Evolutionary conservation across 1,140 invertebrate species (phyloP).

Genomic region (Lethrus apterus): DNA sequence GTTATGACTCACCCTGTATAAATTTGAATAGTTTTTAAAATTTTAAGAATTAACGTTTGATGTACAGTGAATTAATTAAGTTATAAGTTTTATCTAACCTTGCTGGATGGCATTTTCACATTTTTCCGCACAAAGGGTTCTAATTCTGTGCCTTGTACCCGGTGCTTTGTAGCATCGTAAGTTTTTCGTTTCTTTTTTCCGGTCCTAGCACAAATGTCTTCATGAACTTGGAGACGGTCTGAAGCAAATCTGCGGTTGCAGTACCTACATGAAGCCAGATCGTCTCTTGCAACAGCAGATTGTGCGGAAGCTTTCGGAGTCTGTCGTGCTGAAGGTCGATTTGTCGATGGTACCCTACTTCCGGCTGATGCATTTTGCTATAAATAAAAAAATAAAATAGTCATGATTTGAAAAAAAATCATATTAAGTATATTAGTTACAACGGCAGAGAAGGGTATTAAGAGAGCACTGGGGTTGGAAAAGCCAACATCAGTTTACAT

Average conservation of each 20-base stretch:
- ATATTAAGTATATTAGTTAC: not conserved
- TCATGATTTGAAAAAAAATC: not conserved
- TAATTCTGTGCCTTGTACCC: slow-evolving; percentile 80
- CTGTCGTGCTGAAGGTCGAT: slow-evolving; percentile 29
- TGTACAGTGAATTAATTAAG: not conserved
- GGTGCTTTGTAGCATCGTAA: slow-evolving; percentile 78
- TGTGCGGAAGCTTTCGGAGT: slow-evolving; percentile 28
- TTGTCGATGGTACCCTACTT: slow-evolving; percentile 18
- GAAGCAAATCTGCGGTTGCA: slow-evolving; percentile 68
- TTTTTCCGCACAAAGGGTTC: slow-evolving; percentile 54
- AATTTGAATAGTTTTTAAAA: no score
- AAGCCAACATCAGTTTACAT: no score
- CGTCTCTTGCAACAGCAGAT: slow-evolving; percentile 33
- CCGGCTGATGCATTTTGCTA: no score
- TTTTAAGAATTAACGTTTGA: no score
- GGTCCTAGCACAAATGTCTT: slow-evolving; percentile 72
- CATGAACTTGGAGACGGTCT: slow-evolving; percentile 73
- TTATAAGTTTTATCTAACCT: slow-evolving; percentile 24
- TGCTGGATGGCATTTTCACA: slow-evolving; percentile 12
- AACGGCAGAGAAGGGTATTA: no score
- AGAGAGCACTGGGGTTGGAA: no score
- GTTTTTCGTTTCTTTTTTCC: slow-evolving; percentile 72
- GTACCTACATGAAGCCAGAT: slow-evolving; percentile 50
- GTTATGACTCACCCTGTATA: no score
- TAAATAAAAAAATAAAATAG: not conserved